Conservation (phyloP, 2,797 vertebrate species). For the Danio choprae region DNA sequence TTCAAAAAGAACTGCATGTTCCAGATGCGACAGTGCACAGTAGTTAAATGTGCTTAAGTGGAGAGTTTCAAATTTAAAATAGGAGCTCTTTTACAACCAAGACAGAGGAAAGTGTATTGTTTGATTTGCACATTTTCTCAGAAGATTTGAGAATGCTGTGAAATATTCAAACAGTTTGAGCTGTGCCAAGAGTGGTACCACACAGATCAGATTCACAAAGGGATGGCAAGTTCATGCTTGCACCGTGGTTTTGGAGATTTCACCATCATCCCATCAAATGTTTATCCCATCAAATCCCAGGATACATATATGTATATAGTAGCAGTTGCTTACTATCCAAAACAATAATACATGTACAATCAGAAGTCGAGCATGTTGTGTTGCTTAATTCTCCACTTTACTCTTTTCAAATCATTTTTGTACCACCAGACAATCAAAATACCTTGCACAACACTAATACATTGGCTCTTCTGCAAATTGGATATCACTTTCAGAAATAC, state of each 20-base stretch:
- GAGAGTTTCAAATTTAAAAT: neutral
- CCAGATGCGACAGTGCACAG: neutral
- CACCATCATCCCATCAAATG: constrained; percentile 19
- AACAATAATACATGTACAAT: constrained; percentile 13
- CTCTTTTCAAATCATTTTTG: neutral
- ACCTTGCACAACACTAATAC: neutral
- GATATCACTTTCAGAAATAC: neutral
- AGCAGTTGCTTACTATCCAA: constrained; percentile 4
- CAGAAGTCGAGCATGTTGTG: neutral
- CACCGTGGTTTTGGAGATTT: constrained; percentile 23
- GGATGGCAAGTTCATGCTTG: constrained; percentile 20
- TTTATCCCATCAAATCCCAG: constrained; percentile 7
- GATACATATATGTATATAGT: neutral
- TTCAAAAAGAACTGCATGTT: neutral
- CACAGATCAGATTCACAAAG: constrained; percentile 9
- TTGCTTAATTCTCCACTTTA: neutral
- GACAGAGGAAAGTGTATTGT: neutral
- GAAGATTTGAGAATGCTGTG: constrained; percentile 2
- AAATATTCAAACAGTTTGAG: neutral
- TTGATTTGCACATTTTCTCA: neutral
- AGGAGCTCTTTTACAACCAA: neutral
- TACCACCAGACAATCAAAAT: neutral
- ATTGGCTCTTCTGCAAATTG: neutral
- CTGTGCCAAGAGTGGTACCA: constrained; percentile 14
- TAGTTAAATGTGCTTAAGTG: neutral